Conservation (phyloP, 2,888 invertebrate species). For the Spisula solida region DNA sequence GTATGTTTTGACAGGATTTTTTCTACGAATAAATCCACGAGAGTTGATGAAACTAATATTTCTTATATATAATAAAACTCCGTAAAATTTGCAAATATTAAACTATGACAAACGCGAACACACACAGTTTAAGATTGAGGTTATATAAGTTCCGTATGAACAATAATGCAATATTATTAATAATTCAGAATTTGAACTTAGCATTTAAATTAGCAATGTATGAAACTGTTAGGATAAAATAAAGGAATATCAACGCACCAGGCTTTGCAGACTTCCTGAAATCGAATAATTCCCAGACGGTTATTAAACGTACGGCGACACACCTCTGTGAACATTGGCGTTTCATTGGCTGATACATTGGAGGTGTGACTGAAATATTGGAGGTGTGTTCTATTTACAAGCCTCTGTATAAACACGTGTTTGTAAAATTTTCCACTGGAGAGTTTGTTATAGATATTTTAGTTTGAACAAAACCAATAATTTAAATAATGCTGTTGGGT, state of each 20-base stretch:
- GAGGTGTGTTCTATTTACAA: not conserved
- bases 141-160: not conserved
- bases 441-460: not conserved
- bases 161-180: not conserved
- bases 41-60: too few relatives aligned
- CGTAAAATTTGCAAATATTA: too few relatives aligned
- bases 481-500: too few relatives aligned
- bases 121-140: too few relatives aligned
- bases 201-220: not conserved
- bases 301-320: not conserved
- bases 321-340: not conserved
- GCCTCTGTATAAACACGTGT: not conserved
- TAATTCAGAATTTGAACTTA: not conserved
- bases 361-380: not conserved
- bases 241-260: not conserved
- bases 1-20: too few relatives aligned
- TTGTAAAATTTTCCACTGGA: conserved; percentile 15
- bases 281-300: not conserved
- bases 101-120: too few relatives aligned
- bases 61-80: too few relatives aligned
- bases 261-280: conserved; percentile 22
- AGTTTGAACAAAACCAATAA: too few relatives aligned
- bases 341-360: not conserved
- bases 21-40: too few relatives aligned
- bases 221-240: not conserved